Conservation (phyloP, 2,797 vertebrate species). For the Hoplostethus mediterraneus region DNA sequence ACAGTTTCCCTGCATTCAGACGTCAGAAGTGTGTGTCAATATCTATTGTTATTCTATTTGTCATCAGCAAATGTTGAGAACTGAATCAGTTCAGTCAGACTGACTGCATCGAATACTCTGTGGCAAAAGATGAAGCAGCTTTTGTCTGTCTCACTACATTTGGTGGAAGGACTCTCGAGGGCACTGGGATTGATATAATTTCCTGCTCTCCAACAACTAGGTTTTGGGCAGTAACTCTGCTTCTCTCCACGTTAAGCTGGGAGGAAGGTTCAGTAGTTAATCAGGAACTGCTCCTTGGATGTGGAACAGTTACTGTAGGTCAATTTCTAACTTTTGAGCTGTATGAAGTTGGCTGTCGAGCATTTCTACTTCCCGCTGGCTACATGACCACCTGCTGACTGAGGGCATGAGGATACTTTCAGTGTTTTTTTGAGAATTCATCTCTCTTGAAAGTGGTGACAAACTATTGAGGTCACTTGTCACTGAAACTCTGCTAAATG, state of each 20-base stretch:
- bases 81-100: background rate
- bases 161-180: constrained; percentile 13
- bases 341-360: constrained; percentile 8
- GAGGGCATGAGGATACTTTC: constrained; percentile 7
- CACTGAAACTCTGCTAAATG: constrained; percentile 28
- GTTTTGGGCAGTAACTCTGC: constrained; percentile 8
- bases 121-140: constrained; percentile 18
- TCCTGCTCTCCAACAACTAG: constrained; percentile 37
- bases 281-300: background rate
- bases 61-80: background rate
- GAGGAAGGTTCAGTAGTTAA: constrained; percentile 11
- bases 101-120: constrained; percentile 13
- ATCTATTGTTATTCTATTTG: background rate
- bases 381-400: constrained; percentile 16
- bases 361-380: constrained; percentile 19
- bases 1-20: background rate
- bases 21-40: background rate
- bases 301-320: background rate
- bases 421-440: constrained; percentile 6
- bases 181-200: constrained; percentile 18
- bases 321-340: constrained; percentile 22
- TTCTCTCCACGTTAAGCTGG: constrained; percentile 22
- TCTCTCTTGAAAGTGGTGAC: constrained; percentile 23
- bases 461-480: constrained; percentile 23
- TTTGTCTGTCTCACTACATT: constrained; percentile 22